These are phyloP conservation scores for Saccostrea cuccullata DNA, from an alignment of 1,140 invertebrate genomes.

Conservation along the genomic window DNA sequence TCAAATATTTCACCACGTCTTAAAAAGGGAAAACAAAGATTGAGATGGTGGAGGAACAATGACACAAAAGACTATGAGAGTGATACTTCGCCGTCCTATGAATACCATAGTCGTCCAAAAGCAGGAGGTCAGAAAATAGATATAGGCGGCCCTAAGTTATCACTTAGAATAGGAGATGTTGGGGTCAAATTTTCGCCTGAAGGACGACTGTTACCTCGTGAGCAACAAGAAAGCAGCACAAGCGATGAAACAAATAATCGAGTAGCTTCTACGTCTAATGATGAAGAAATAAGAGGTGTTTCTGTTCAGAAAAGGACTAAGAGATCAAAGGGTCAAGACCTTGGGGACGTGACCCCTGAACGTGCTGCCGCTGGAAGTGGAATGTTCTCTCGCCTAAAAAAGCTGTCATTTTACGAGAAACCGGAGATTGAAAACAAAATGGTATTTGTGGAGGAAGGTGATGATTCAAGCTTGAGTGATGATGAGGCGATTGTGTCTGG, in stretches of 20 bases:
- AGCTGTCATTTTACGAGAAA: not conserved
- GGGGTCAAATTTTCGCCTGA: not conserved
- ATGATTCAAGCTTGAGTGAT: not conserved
- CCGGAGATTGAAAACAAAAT: not conserved
- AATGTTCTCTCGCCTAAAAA: not conserved
- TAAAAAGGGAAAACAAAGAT: not conserved
- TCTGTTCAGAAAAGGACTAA: too few relatives aligned
- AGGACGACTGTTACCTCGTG: not conserved
- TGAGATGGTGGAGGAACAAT: not conserved
- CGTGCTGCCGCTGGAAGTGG: not conserved
- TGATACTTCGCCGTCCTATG: not conserved
- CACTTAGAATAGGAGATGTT: not conserved
- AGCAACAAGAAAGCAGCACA: too few relatives aligned
- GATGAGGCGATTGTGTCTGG: not conserved
- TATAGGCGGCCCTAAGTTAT: not conserved
- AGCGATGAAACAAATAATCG: too few relatives aligned
- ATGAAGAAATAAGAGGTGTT: too few relatives aligned
- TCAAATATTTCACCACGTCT: not conserved
- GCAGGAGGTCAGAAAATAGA: not conserved
- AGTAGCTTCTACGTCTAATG: too few relatives aligned
- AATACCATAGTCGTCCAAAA: not conserved
- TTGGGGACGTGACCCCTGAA: too few relatives aligned
- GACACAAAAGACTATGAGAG: not conserved
- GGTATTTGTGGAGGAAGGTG: not conserved
- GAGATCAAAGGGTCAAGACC: too few relatives aligned